A percentile compares a stretch with the other conserved stretches of the same genome.
phyloP scores from a whole-genome alignment of 2,797 vertebrate genomes.

The Darevskia nairensis region DNA sequence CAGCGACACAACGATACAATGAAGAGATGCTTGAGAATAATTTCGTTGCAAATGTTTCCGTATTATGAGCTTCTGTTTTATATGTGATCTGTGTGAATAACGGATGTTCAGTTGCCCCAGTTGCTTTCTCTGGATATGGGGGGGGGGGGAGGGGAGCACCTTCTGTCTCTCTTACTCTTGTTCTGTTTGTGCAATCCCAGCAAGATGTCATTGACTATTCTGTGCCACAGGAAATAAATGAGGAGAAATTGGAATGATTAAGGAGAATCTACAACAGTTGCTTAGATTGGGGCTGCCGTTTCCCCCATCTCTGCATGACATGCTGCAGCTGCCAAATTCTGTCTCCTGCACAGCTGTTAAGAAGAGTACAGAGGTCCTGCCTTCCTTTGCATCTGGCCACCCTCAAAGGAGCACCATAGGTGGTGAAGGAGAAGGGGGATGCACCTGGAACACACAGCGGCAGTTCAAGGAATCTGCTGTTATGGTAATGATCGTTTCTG shows the following conservation, averaged over 20 bases:
- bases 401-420: background rate
- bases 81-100: too few relatives aligned
- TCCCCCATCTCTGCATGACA: background rate
- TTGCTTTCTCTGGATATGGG: too few relatives aligned
- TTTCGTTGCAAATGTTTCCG: too few relatives aligned
- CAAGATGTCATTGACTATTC: background rate
- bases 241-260: background rate
- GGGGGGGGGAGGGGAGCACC: background rate
- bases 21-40: too few relatives aligned
- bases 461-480: constrained; percentile 20
- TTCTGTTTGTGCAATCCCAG: background rate
- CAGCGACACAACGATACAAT: too few relatives aligned
- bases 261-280: background rate
- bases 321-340: background rate
- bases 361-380: background rate
- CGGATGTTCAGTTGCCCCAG: too few relatives aligned
- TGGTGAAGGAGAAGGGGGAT: background rate
- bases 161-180: background rate
- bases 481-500: background rate
- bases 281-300: too few relatives aligned
- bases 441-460: background rate
- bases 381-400: background rate
- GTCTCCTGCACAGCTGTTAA: background rate
- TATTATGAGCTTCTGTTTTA: too few relatives aligned
- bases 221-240: background rate